Evolutionary conservation across 1,140 invertebrate species (phyloP).

Genomic region (Doryteuthis pealeii): DNA sequence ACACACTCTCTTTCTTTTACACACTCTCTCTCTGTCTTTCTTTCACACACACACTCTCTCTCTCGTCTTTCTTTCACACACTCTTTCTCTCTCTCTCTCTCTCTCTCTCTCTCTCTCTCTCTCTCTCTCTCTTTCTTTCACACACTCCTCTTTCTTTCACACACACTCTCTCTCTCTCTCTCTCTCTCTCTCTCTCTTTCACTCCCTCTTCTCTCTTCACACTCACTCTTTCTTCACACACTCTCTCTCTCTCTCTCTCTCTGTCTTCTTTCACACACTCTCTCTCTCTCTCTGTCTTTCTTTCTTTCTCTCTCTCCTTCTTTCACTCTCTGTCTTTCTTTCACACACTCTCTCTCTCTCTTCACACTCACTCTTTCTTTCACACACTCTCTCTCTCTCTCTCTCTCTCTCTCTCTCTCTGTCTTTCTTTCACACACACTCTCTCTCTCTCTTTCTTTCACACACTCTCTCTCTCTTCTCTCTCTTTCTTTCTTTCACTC

Average conservation of each 20-base stretch:
- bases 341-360: neutral
- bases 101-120: neutral
- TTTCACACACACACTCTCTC: too few relatives aligned
- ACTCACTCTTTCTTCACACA: neutral
- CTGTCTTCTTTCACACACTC: neutral
- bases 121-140: neutral
- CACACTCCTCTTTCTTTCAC: neutral
- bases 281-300: neutral
- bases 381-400: too few relatives aligned
- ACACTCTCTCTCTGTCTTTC: too few relatives aligned
- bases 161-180: too few relatives aligned
- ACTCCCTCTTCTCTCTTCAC: neutral
- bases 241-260: neutral
- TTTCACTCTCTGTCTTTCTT: neutral
- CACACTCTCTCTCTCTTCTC: too few relatives aligned
- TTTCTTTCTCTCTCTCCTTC: neutral
- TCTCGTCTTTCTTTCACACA: too few relatives aligned
- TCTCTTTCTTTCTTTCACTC: too few relatives aligned
- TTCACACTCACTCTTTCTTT: too few relatives aligned
- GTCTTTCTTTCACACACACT: too few relatives aligned
- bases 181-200: neutral
- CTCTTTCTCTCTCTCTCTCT: neutral
- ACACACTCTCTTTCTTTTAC: too few relatives aligned
- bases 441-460: too few relatives aligned
- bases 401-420: too few relatives aligned